These are phyloP conservation scores for Cataglyphis rosenhaueri DNA, from an alignment of 2,888 invertebrate species.

Conservation along the genomic window DNA sequence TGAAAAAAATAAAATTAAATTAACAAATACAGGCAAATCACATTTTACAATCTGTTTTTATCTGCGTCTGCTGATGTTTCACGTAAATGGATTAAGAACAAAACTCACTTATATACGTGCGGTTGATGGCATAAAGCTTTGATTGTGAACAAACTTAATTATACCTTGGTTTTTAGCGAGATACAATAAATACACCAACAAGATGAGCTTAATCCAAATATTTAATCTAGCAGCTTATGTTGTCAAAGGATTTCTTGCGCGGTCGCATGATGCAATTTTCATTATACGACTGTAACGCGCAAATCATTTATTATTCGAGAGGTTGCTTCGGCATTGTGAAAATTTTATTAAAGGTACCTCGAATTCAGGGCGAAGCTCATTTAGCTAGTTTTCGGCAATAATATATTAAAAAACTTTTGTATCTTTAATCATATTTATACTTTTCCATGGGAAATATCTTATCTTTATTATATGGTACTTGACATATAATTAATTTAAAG, in stretches of 20 bases:
- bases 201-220: slow-evolving; percentile 54
- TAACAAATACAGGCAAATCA: neutral
- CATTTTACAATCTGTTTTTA: too few species aligned
- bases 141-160: slow-evolving; percentile 34
- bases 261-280: slow-evolving; percentile 62
- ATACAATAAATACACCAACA: slow-evolving; percentile 43
- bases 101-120: neutral
- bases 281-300: slow-evolving; percentile 28
- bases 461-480: slow-evolving; percentile 23
- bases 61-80: neutral
- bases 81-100: neutral
- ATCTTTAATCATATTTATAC: neutral
- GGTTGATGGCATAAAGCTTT: slow-evolving; percentile 4
- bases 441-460: slow-evolving; percentile 24
- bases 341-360: slow-evolving; percentile 61
- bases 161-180: slow-evolving; percentile 18
- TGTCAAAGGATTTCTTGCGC: slow-evolving; percentile 63
- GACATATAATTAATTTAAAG: neutral
- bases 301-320: slow-evolving; percentile 64
- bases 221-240: slow-evolving; percentile 63
- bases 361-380: slow-evolving; percentile 32
- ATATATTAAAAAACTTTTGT: slow-evolving; percentile 27
- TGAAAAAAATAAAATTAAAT: neutral
- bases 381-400: slow-evolving; percentile 37
- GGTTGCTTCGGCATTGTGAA: slow-evolving; percentile 45